Conservation (phyloP, 2,888 invertebrate genomes). For the Griposia aprilina region DNA sequence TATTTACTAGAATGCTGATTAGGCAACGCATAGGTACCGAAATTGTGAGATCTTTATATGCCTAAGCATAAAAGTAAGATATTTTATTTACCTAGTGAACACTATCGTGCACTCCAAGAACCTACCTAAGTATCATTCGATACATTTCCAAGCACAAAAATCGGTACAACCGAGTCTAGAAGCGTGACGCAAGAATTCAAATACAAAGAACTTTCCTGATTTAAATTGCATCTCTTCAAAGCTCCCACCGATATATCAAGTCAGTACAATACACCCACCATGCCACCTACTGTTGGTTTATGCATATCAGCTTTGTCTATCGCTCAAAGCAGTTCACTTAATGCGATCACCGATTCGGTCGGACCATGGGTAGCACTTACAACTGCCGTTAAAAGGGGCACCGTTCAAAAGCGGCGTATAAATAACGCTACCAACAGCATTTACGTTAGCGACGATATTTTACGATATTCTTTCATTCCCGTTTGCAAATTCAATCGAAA, state of each 20-base stretch:
- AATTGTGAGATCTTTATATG: neutral
- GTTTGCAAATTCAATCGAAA: constrained; percentile 68
- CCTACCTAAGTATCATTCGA: neutral
- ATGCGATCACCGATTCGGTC: constrained; percentile 46
- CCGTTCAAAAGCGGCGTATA: constrained; percentile 87
- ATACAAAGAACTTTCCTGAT: constrained; percentile 40
- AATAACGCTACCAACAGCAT: constrained; percentile 85
- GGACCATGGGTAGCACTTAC: constrained; percentile 84
- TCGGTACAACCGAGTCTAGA: neutral
- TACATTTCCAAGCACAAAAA: neutral
- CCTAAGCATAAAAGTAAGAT: too few relatives aligned
- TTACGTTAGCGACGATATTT: constrained; percentile 85
- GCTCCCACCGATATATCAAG: constrained; percentile 40
- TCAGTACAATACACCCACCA: constrained; percentile 30
- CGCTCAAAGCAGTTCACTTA: constrained; percentile 58
- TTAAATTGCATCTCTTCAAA: constrained; percentile 43
- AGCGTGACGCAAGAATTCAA: constrained; percentile 23
- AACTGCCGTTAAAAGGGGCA: constrained; percentile 87
- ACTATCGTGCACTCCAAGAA: neutral
- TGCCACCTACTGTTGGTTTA: constrained; percentile 41
- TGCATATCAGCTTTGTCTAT: constrained; percentile 55
- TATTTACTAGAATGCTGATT: neutral
- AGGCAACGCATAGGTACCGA: neutral
- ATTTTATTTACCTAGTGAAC: neutral
- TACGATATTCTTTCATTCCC: constrained; percentile 83